Evolutionary conservation across 2,888 invertebrate genomes (phyloP), one percentile per base, ranked within the genome.

Genomic region (Watsonalla binaria): DNA sequence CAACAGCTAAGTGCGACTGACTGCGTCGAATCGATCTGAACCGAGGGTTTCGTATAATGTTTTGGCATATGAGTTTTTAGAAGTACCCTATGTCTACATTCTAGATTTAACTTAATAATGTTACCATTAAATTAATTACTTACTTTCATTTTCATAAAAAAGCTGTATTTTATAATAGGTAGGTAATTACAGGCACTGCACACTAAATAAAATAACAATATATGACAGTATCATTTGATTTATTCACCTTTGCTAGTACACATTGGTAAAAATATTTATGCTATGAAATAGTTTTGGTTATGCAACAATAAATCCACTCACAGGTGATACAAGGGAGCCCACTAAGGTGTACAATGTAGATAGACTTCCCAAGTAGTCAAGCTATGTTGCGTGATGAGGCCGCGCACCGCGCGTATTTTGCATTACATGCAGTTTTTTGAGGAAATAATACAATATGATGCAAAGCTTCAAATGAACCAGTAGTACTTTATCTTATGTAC

Each of bases 181-280:
- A 24, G 24, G 24, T 24, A 24, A 1, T 24, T 4, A 24, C 24
- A 24, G 24, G 24, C 42, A 42, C 2, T n/a, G 5, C 46, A 14
- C 35, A 51, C 45, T 34, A 45, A 47, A 57, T 60, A 62, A 59
- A 59, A 58, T 54, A 62, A 50, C 45, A 46, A 46, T 61, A 65
- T 11, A 69, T 68, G 81, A 84, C 78, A 86, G 85, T 86, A 82
- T 85, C 80, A 86, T 87, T 86, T 87, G 89, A 90, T 90, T 90
- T 90, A 90, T 88, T 89, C 86, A 88, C 87, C 86, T 83, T 87
- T 86, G 89, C 87, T 88, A 86, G 82, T 86, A 87, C 84, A 90
- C 89, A 90, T 86, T 87, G 88, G 89, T 90, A 90, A 89, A 89
- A 90, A 87, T 81, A 88, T 87, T 72, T 83, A 88, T 87, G 87